Conservation (phyloP, 2,888 invertebrate species). For the Andrena bicolor region DNA sequence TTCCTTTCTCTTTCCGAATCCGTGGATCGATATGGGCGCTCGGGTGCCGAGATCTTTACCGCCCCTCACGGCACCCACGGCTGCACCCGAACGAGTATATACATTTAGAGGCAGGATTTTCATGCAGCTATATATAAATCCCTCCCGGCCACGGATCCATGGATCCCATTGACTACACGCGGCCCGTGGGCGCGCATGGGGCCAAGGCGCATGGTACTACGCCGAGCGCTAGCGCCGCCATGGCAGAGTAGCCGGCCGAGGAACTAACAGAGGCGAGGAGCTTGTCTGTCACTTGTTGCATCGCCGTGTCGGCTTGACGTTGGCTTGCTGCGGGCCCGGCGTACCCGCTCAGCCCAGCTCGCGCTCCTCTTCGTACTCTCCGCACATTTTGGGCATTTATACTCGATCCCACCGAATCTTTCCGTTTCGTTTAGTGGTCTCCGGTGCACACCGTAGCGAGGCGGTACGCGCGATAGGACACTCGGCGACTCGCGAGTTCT, state of each 20-base stretch:
- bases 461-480: not conserved
- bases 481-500: not conserved
- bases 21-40: not conserved
- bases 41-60: too few species aligned
- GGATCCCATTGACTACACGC: too few species aligned
- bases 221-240: constrained; percentile 61
- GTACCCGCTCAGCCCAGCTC: constrained; percentile 14
- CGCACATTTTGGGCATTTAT: too few species aligned
- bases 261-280: constrained; percentile 53
- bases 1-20: not conserved
- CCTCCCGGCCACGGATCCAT: too few species aligned
- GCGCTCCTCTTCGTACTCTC: not conserved
- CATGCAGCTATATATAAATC: too few species aligned
- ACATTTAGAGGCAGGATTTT: too few species aligned
- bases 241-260: constrained; percentile 2
- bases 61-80: too few species aligned
- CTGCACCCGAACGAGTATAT: too few species aligned
- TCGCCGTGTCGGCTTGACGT: constrained; percentile 76
- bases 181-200: too few species aligned
- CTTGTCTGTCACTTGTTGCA: constrained; percentile 79
- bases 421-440: too few species aligned
- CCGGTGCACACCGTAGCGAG: not conserved
- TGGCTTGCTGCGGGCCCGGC: constrained; percentile 62
- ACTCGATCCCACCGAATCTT: not conserved
- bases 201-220: not conserved